A percentile compares a stretch with the other conserved stretches of the same genome.
Evolutionary conservation across 2,888 invertebrate genomes (phyloP).

Genomic region (Metalampra italica): DNA sequence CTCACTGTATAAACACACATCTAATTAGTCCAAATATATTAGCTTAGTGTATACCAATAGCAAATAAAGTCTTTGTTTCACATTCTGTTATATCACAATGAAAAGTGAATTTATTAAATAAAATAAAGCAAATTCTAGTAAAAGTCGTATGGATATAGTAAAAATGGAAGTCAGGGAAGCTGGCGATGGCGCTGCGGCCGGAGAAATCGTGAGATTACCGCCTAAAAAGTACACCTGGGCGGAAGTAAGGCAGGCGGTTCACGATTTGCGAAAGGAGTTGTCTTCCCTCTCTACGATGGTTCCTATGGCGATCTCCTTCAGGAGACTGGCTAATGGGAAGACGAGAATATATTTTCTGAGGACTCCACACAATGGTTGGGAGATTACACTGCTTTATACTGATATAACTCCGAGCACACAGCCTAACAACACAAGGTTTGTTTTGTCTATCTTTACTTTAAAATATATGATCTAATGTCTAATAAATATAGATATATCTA

Average conservation of each 20-base stretch:
- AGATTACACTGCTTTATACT: constrained; percentile 91
- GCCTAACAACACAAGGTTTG: constrained; percentile 69
- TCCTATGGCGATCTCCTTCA: constrained; percentile 89
- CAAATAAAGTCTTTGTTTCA: neutral
- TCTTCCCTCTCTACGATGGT: constrained; percentile 89
- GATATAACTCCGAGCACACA: constrained; percentile 85
- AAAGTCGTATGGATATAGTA: constrained; percentile 41
- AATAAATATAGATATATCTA: no score
- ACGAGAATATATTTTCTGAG: constrained; percentile 94
- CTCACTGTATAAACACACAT: constrained; percentile 32
- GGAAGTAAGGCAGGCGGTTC: constrained; percentile 88
- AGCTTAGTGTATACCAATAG: constrained; percentile 5
- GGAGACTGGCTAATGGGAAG: constrained; percentile 87
- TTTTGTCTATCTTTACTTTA: constrained; percentile 1
- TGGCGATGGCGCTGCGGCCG: constrained; percentile 66
- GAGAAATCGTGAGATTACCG: constrained; percentile 51
- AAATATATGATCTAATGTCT: no score
- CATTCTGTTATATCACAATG: constrained; percentile 46
- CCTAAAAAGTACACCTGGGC: constrained; percentile 83
- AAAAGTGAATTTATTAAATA: constrained; percentile 26
- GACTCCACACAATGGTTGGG: constrained; percentile 92
- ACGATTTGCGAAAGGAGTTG: constrained; percentile 87
- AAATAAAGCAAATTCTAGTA: constrained; percentile 25
- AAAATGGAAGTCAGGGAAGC: constrained; percentile 71
- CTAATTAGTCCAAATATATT: constrained; percentile 37